A percentile compares a stretch with the other conserved stretches of the same genome.
These are phyloP conservation scores for Tarsius wallacei DNA, from an alignment of 2,797 vertebrate genomes.

Conservation along the genomic window DNA sequence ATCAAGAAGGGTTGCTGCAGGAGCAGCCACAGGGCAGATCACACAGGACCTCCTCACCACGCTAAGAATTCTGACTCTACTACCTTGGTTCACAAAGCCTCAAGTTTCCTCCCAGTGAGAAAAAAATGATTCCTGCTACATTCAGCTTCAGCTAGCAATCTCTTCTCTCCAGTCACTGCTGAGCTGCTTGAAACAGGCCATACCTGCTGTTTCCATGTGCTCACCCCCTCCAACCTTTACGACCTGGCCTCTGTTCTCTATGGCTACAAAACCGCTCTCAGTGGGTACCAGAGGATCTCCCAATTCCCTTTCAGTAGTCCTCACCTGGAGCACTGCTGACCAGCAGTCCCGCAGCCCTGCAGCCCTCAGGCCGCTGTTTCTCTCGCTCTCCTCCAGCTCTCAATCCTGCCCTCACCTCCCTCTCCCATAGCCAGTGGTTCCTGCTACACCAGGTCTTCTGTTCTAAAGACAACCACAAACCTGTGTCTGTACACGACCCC, in stretches of 20 bases:
- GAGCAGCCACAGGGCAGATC: neutral
- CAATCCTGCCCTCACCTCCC: neutral
- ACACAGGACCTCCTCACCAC: neutral
- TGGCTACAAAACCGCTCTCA: neutral
- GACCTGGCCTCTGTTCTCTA: neutral
- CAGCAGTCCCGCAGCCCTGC: neutral
- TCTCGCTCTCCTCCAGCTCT: neutral
- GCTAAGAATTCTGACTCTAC: neutral
- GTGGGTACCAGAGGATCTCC: neutral
- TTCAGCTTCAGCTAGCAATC: neutral
- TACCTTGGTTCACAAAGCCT: neutral
- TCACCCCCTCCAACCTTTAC: neutral
- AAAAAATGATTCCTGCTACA: neutral
- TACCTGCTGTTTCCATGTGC: neutral
- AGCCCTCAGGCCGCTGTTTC: neutral
- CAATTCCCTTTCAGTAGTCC: neutral
- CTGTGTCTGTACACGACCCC: neutral
- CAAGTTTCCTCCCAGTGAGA: neutral
- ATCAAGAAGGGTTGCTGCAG: neutral
- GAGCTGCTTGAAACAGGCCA: neutral
- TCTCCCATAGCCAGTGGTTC: neutral
- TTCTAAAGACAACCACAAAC: neutral
- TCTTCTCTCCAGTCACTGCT: neutral
- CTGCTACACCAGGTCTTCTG: neutral
- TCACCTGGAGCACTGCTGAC: neutral